Conservation (phyloP, 2,113 vertebrate species). For the Asarcornis scutulata region DNA sequence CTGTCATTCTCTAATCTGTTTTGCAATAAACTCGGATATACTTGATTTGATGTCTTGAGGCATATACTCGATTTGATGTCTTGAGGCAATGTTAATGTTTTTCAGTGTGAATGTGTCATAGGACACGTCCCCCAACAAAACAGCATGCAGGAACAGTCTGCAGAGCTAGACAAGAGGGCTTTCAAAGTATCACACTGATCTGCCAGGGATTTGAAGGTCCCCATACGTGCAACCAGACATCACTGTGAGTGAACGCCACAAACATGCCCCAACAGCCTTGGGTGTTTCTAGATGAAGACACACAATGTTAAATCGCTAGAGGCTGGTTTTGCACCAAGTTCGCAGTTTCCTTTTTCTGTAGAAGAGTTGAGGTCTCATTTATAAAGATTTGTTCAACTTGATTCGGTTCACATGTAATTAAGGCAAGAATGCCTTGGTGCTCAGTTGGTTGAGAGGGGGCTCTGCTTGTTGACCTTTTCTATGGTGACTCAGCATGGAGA, state of each 20-base stretch:
- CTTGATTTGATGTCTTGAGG: not conserved
- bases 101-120: rapidly evolving
- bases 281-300: not conserved
- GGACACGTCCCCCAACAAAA: not conserved
- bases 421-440: conserved; percentile 38
- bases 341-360: not conserved
- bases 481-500: conserved; percentile 46
- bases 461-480: conserved; percentile 56
- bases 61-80: not conserved
- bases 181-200: not conserved
- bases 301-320: not conserved
- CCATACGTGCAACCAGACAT: not conserved
- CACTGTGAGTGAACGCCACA: not conserved
- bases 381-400: conserved; percentile 1
- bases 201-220: not conserved
- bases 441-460: not conserved
- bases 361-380: not conserved
- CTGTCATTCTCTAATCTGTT: not conserved
- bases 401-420: conserved; percentile 40
- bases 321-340: not conserved
- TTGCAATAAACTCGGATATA: not conserved
- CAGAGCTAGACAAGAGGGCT: not conserved
- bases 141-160: not conserved
- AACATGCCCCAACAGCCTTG: not conserved
- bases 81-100: not conserved